Percentiles rank a stretch among this genome's conserved stretches.
phyloP scores from a whole-genome alignment of 2,888 invertebrate species.

The Callyntrura guangdongensis region DNA sequence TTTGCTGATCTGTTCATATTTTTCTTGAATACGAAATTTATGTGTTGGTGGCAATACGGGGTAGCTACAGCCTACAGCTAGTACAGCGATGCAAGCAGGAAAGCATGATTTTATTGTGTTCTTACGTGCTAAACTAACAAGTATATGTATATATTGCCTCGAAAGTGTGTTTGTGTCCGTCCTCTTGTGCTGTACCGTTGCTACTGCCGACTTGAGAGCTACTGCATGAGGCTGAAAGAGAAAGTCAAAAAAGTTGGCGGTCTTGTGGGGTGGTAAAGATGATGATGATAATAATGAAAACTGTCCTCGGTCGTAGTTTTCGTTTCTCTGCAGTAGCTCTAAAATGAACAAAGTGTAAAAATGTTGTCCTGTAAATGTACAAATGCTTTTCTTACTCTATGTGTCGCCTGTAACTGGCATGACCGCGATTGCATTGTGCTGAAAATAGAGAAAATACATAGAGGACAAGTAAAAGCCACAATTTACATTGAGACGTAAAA shows the following conservation, averaged over 20 bases:
- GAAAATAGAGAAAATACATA: conserved; percentile 4
- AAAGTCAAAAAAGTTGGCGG: conserved; percentile 48
- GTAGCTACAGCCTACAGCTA: conserved; percentile 29
- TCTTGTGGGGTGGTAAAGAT: background rate
- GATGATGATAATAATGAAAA: conserved; percentile 47
- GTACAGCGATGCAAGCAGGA: too few species aligned
- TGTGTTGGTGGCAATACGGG: background rate
- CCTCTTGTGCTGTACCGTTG: conserved; percentile 14
- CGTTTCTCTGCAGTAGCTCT: conserved; percentile 13
- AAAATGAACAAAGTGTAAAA: conserved; percentile 24
- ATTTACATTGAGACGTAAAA: conserved; percentile 59
- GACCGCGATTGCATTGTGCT: conserved; percentile 5
- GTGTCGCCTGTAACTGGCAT: background rate
- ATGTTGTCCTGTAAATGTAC: conserved; percentile 4
- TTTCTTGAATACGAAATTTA: conserved; percentile 7
- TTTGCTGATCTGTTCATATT: conserved; percentile 39
- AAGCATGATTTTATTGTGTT: background rate
- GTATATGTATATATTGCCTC: conserved; percentile 14
- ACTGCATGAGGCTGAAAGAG: conserved; percentile 21
- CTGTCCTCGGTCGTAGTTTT: conserved; percentile 32
- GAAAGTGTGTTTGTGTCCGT: background rate
- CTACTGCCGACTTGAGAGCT: background rate
- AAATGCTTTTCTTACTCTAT: conserved; percentile 11
- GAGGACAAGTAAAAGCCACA: background rate
- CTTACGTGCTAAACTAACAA: conserved; percentile 14